phyloP scores from a whole-genome alignment of 2,797 vertebrate genomes.

The Sparus aurata region DNA sequence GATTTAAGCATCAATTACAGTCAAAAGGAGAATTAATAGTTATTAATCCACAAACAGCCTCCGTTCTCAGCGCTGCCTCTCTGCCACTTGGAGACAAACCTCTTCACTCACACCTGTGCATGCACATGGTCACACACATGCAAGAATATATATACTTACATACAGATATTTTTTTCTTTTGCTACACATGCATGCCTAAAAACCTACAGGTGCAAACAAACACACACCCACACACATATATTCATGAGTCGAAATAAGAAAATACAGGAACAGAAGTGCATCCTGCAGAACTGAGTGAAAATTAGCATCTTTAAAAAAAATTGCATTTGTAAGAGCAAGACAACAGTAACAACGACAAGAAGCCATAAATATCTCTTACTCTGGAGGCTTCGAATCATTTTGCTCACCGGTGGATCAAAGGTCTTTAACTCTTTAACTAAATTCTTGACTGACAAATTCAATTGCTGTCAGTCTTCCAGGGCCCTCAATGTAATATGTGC shows the following conservation, averaged over 20 bases:
- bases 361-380: conserved; percentile 77
- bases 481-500: conserved; percentile 95
- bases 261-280: conserved; percentile 7
- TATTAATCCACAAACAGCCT: conserved; percentile 84
- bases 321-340: conserved; percentile 21
- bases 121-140: neutral
- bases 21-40: conserved; percentile 88
- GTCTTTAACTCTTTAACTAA: conserved; percentile 99
- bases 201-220: conserved; percentile 8
- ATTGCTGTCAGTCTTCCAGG: conserved; percentile 95
- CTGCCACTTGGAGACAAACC: conserved; percentile 50
- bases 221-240: neutral
- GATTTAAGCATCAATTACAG: conserved; percentile 89
- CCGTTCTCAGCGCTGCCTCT: conserved; percentile 54
- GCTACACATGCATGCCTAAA: neutral
- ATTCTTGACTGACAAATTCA: conserved; percentile 99
- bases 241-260: conserved; percentile 8
- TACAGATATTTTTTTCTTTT: neutral
- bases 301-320: conserved; percentile 20
- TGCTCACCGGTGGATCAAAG: conserved; percentile 92
- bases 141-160: conserved; percentile 1
- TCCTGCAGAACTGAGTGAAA: conserved; percentile 43
- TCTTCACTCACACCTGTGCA: conserved; percentile 28
- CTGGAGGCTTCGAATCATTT: conserved; percentile 87
- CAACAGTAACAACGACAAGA: conserved; percentile 42